Percentiles rank a stretch among this genome's conserved stretches.
Evolutionary conservation across 1,140 invertebrate species (phyloP).

Genomic region (Leucophenga varia): DNA sequence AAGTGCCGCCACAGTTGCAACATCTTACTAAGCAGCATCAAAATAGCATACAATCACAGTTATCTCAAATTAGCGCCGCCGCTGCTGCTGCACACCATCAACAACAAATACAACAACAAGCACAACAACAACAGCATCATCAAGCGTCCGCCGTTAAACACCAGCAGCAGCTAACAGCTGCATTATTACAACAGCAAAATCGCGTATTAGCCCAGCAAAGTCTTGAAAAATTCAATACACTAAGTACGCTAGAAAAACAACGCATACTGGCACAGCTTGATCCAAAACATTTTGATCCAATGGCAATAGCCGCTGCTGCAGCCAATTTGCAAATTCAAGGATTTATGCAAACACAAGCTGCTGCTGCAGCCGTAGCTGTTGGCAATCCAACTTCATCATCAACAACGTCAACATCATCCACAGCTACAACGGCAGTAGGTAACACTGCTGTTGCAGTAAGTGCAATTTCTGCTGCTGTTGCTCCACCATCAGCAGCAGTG

Average conservation of each 20-base stretch:
- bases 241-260: conserved; percentile 61
- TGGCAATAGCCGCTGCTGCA: conserved; percentile 49
- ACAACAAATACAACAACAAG: conserved; percentile 43
- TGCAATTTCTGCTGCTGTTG: conserved; percentile 9
- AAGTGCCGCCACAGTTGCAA: conserved; percentile 41
- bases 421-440: conserved; percentile 15
- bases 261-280: conserved; percentile 58
- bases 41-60: conserved; percentile 45
- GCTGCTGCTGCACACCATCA: conserved; percentile 37
- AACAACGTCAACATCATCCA: conserved; percentile 5
- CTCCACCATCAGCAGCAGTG: conserved; percentile 7
- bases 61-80: conserved; percentile 44
- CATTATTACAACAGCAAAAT: conserved; percentile 62
- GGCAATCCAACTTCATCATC: conserved; percentile 39
- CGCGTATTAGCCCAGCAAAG: conserved; percentile 62
- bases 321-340: conserved; percentile 51
- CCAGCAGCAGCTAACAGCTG: conserved; percentile 58
- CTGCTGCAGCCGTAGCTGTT: conserved; percentile 33
- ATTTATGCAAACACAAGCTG: conserved; percentile 42
- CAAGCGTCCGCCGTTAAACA: conserved; percentile 39
- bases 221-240: conserved; percentile 60
- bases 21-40: conserved; percentile 53
- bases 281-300: conserved; percentile 55
- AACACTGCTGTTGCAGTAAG: conserved; percentile 5
- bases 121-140: conserved; percentile 42